Base-by-base conservation (phyloP, 37 sponge, comb jelly and placozoan species). In the Ianthella basta region DNA sequence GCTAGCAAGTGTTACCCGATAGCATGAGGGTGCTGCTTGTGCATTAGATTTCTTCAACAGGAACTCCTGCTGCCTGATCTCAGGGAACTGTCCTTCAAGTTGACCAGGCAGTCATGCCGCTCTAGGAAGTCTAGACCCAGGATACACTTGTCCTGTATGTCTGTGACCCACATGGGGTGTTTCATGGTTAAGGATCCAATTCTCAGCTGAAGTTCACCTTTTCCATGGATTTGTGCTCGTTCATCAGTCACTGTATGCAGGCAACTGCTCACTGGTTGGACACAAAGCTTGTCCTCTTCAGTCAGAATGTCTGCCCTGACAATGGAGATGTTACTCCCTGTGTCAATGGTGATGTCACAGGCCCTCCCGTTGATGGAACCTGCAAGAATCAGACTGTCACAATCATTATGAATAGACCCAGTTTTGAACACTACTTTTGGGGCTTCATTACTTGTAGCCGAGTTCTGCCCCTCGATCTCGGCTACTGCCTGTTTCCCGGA, bases 381-480 rank as follows among this genome's bases (percentile, higher is more conserved):
- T 21, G 73, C 24, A 25, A 85, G 5, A 75, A 67, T 59, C 44
- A 85, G 77, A 37, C 78, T 74, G 32, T 75, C 29, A 60, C 77
- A 56, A 75, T 8, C 61, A 59, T 24, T 25, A 30, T 32, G 18
- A 75, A 85, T 59, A 4, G 78, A 73, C 4, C 77, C 85, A 40
- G 85, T 74, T 60, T 73, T 85, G 54, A 59, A 60, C 15, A 75
- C 41, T 8, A 15, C 39, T 53, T 24, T 34, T 60, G 84, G 83
- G 54, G 68, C 83, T 65, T 24, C 18, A 32, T 39, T 5, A 37
- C 21, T 65, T 2, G 40, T 53, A 82, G 83, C 68, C 53, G 83
- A 59, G 61, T 64, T 85, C 59, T 85, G 85, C 85, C 85, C 85
- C 85, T 12, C 78, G 44, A 85, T 53, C 78, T 59, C 78, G 85